Conservation (phyloP, 2,113 vertebrate species). For the Vidua macroura region DNA sequence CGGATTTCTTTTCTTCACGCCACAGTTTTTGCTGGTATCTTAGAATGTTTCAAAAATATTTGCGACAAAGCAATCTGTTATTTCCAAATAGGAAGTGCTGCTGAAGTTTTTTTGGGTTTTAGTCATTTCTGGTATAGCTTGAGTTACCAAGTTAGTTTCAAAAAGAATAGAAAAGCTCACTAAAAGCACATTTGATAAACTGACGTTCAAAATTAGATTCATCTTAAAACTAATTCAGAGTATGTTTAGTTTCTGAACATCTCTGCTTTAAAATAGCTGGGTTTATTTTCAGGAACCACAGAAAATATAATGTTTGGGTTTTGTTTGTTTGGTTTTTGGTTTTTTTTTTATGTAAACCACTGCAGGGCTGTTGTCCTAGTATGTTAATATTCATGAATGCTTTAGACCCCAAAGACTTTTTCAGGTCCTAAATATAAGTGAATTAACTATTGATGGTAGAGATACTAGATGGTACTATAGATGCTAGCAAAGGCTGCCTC, state of each 20-base stretch:
- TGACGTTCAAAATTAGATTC: neutral
- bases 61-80: neutral
- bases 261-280: neutral
- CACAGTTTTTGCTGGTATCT: neutral
- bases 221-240: neutral
- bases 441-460: neutral
- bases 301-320: neutral
- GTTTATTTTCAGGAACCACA: neutral
- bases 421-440: neutral
- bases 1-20: neutral
- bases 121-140: neutral
- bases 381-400: neutral
- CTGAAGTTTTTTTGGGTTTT: neutral
- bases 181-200: neutral
- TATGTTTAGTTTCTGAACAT: neutral
- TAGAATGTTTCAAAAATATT: neutral
- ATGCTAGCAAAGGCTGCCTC: neutral
- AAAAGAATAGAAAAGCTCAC: neutral
- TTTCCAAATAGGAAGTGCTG: neutral
- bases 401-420: neutral
- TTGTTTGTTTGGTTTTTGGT: neutral
- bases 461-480: neutral
- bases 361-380: neutral
- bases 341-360: neutral
- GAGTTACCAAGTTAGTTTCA: neutral